A percentile compares a stretch with the other conserved stretches of the same genome.
Evolutionary conservation across 2,888 invertebrate genomes (phyloP).

Genomic region (Microctonus hyperodae): DNA sequence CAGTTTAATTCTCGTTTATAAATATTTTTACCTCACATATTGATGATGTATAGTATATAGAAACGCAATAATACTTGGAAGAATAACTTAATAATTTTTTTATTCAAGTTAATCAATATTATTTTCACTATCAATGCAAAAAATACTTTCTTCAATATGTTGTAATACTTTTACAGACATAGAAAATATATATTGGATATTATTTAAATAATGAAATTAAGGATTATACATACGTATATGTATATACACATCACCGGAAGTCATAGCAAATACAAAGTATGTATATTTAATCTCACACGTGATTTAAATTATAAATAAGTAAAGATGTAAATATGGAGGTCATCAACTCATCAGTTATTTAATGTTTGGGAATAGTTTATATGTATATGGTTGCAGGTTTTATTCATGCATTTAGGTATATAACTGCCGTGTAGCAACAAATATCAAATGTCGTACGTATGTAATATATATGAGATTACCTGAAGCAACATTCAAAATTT

Average conservation of each 20-base stretch:
- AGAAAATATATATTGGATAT: too few species aligned
- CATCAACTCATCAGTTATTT: not conserved
- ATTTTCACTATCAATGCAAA: not conserved
- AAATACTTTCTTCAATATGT: constrained; percentile 4
- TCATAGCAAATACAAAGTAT: not conserved
- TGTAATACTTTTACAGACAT: too few species aligned
- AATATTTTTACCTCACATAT: not conserved
- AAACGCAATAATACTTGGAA: not conserved
- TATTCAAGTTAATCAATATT: not conserved
- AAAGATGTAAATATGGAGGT: not conserved
- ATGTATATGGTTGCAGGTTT: not conserved
- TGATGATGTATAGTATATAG: not conserved
- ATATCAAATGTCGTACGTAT: not conserved
- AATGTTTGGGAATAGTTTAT: not conserved
- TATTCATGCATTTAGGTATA: too few species aligned
- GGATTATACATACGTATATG: too few species aligned
- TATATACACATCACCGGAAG: not conserved
- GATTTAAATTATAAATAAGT: not conserved
- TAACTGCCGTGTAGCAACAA: not conserved
- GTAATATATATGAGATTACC: not conserved
- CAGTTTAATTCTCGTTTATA: not conserved
- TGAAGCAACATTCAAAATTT: constrained; percentile 6
- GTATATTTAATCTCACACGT: not conserved
- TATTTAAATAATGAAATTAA: too few species aligned
- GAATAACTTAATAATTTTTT: not conserved